phyloP scores from a whole-genome alignment of 35 echinoderm and acorn worm genomes.

The Patiria miniata region DNA sequence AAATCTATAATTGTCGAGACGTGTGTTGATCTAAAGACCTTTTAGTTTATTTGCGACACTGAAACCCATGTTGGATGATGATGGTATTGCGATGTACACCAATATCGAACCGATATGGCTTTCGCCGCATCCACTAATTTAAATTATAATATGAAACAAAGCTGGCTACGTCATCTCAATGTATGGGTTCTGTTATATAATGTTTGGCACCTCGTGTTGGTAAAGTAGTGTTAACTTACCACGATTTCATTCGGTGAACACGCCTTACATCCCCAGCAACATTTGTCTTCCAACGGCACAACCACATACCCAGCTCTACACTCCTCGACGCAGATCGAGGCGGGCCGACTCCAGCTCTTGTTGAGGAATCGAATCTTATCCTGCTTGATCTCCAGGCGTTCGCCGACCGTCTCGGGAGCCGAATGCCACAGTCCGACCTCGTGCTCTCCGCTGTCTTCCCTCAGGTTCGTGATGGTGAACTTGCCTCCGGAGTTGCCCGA shows the following conservation, averaged over 20 bases:
- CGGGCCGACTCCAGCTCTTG: background rate
- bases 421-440: background rate
- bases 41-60: too few relatives aligned
- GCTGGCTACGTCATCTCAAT: too few relatives aligned
- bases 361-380: background rate
- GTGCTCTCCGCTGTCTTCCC: background rate
- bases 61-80: too few relatives aligned
- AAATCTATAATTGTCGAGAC: too few relatives aligned
- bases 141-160: too few relatives aligned
- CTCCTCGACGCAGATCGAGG: constrained; percentile 25
- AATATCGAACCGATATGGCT: too few relatives aligned
- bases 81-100: too few relatives aligned
- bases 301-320: constrained; percentile 17
- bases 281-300: constrained; percentile 41
- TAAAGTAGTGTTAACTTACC: background rate
- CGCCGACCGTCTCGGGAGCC: background rate
- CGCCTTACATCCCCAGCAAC: constrained; percentile 25
- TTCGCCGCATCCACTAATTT: too few relatives aligned
- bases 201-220: background rate
- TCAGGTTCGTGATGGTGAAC: constrained; percentile 28
- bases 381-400: background rate
- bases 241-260: constrained; percentile 18
- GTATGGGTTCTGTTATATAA: too few relatives aligned
- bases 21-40: too few relatives aligned
- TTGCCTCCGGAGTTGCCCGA: constrained; percentile 26